Evolutionary conservation across 2,113 vertebrate species (phyloP), one percentile per base, ranked within the genome.

Genomic region (Takifugu flavidus): DNA sequence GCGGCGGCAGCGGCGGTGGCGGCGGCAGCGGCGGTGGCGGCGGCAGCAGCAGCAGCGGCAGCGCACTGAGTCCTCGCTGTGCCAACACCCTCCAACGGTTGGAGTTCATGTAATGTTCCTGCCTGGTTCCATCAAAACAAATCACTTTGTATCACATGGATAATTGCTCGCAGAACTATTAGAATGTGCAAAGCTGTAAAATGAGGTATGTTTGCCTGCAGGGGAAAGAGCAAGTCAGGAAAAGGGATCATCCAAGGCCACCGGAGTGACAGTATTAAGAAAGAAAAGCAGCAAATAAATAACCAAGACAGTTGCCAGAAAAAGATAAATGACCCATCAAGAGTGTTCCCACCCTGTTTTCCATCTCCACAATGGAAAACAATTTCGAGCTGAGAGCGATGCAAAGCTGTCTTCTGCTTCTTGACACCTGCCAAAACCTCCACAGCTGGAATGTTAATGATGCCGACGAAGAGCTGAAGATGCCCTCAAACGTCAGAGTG

Each of bases 371-470:
- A 5, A 31, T 39, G 34, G 8, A 39, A 39, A 39, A 39, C 31
- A 39, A 11, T 1, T 10, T 10, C 7, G 8, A 39, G 8, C 8
- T 10, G 34, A 3, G 34, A 39, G 34, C 34, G 11, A 10, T 10
- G 74, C 47, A 62, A 67, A 80, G 83, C 84, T 88, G 83, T 89
- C 83, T 80, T 75, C 77, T 67, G 87, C 82, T 84, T 71, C 67
- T 56, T 34, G 65, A 42, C 14, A 74, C 79, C 66, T 77, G 81
- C 70, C 74, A 79, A 80, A 66, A 80, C 82, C 83, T 79, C 74
- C 56, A 70, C 75, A 82, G 63, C 78, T 88, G 87, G 88, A 90
- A 90, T 90, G 89, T 89, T 91, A 90, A 89, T 84, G 78, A 84
- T 46, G 44, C 67, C 20, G 47, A 74, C 66, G n/a, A n/a, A 67